Evolutionary conservation across 2,888 invertebrate genomes (phyloP).

Genomic region (Ichneumoninae sp.): DNA sequence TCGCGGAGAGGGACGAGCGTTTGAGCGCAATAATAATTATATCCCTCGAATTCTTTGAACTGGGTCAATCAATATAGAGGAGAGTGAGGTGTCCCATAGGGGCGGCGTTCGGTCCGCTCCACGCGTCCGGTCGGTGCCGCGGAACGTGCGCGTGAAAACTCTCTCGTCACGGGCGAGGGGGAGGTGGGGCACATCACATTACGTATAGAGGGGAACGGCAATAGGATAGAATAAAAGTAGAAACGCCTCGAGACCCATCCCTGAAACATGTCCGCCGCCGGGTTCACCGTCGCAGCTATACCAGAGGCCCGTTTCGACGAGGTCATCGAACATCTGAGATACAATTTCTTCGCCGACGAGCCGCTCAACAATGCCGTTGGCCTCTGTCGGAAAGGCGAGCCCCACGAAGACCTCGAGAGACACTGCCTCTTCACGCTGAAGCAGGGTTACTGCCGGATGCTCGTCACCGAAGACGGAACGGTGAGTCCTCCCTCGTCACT

Average conservation of each 20-base stretch:
- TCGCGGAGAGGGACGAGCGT: not conserved
- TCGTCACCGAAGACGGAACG: constrained; percentile 87
- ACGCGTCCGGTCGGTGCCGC: constrained; percentile 62
- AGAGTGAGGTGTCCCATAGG: constrained; percentile 38
- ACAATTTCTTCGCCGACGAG: constrained; percentile 93
- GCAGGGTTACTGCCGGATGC: constrained; percentile 91
- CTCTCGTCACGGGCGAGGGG: constrained; percentile 67
- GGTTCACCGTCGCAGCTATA: constrained; percentile 84
- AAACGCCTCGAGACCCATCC: constrained; percentile 59
- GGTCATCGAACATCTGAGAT: constrained; percentile 90
- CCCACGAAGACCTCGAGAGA: constrained; percentile 90
- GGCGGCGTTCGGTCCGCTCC: constrained; percentile 50
- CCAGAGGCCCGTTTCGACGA: constrained; percentile 86
- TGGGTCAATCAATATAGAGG: constrained; percentile 83
- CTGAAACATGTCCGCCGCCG: constrained; percentile 77
- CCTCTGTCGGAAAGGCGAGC: constrained; percentile 89
- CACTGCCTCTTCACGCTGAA: constrained; percentile 90
- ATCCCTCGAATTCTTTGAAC: constrained; percentile 74
- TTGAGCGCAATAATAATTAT: constrained; percentile 52
- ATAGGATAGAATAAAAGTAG: constrained; percentile 12
- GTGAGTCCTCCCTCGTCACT: constrained; percentile 82
- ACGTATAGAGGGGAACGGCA: constrained; percentile 26
- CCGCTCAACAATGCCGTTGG: constrained; percentile 92
- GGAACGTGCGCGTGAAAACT: constrained; percentile 78
- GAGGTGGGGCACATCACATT: constrained; percentile 44